phyloP scores from a whole-genome alignment of 2,888 invertebrate genomes.

The Sipunculus nudus region DNA sequence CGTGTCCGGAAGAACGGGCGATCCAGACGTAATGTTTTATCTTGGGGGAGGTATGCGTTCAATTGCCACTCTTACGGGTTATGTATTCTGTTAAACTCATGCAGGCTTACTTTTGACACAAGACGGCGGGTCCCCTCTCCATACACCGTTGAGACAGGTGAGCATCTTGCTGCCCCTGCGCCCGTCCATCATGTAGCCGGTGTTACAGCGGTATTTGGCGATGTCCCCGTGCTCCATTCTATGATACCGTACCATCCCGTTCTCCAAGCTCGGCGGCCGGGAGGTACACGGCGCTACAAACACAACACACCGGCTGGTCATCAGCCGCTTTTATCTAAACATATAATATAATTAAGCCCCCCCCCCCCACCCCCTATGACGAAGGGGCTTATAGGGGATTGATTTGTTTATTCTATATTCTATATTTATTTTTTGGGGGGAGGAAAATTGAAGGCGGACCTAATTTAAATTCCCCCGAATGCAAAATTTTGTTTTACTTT shows the following conservation, averaged over 20 bases:
- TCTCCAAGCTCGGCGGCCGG: conserved; percentile 85
- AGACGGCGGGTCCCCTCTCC: conserved; percentile 84
- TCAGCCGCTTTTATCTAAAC: background rate
- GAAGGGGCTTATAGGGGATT: no score
- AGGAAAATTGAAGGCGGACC: no score
- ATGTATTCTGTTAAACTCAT: background rate
- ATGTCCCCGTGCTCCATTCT: conserved; percentile 97
- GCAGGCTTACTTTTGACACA: conserved; percentile 72
- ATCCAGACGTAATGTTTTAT: no score
- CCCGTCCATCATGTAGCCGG: conserved; percentile 87
- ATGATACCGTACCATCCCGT: conserved; percentile 96
- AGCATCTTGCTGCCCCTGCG: conserved; percentile 54
- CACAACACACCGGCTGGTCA: background rate
- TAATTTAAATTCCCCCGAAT: no score
- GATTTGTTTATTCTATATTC: no score
- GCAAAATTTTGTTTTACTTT: no score
- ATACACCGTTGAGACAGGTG: conserved; percentile 92
- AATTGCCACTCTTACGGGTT: no score
- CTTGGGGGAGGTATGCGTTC: no score
- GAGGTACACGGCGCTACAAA: conserved; percentile 76
- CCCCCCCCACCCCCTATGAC: no score
- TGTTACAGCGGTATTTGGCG: conserved; percentile 91
- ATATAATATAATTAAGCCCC: no score
- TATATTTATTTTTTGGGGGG: no score
- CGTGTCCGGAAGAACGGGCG: no score